Percentiles rank a stretch among this genome's conserved stretches.
Conservation (phyloP, 2,113 vertebrate genomes). For the Struthio camelus region DNA sequence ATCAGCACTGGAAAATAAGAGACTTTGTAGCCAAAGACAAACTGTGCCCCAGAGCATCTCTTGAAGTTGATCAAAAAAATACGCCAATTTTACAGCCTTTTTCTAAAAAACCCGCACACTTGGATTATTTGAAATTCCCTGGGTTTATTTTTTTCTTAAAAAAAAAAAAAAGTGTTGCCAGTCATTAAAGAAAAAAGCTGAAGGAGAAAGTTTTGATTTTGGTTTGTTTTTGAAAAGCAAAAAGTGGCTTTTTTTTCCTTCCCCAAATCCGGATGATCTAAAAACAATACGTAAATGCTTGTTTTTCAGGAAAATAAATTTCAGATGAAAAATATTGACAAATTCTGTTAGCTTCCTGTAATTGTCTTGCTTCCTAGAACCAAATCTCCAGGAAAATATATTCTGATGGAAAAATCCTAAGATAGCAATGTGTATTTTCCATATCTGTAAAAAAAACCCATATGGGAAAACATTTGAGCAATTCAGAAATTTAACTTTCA, state of each 20-base stretch:
- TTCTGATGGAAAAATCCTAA: not conserved
- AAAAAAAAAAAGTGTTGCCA: not conserved
- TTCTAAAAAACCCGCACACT: not conserved
- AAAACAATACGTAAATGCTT: not conserved
- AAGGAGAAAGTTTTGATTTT: not conserved
- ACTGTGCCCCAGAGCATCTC: not conserved
- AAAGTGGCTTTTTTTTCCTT: not conserved
- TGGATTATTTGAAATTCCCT: not conserved
- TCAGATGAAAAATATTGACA: not conserved
- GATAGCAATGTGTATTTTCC: not conserved
- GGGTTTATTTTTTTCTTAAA: not conserved
- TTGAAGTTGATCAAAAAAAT: not conserved
- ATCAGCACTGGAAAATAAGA: not conserved
- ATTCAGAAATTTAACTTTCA: not conserved
- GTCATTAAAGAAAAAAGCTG: not conserved
- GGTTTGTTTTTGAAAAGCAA: not conserved
- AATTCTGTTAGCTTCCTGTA: not conserved
- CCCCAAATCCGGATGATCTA: not conserved
- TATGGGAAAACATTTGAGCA: not conserved
- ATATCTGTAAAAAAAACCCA: too few species aligned
- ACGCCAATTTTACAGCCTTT: accelerated
- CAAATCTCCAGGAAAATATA: not conserved
- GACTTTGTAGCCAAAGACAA: not conserved
- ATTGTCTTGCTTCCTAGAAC: not conserved
- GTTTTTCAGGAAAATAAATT: not conserved